phyloP scores from a whole-genome alignment of 2,888 invertebrate genomes.

The Embidobia sp. region DNA sequence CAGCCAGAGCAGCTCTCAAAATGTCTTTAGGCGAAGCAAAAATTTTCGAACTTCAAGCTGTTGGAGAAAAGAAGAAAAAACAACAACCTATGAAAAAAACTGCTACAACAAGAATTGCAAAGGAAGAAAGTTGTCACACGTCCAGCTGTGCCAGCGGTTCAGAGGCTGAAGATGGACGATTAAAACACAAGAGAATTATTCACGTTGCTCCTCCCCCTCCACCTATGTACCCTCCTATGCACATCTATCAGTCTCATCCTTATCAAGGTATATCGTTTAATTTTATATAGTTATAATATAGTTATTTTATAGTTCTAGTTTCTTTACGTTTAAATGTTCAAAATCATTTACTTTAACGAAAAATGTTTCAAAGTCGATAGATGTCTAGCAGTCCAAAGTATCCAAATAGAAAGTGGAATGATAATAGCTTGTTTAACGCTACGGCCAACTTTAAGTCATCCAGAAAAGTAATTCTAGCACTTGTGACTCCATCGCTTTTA shows the following conservation, averaged over 20 bases:
- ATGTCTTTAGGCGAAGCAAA: slow-evolving; percentile 85
- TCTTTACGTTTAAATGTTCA: too few relatives aligned
- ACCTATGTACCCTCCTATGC: slow-evolving; percentile 78
- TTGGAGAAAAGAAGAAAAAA: slow-evolving; percentile 87
- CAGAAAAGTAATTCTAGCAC: too few relatives aligned
- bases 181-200: slow-evolving; percentile 81
- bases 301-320: too few relatives aligned
- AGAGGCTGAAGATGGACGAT: slow-evolving; percentile 82
- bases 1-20: slow-evolving; percentile 91
- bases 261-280: slow-evolving; percentile 70
- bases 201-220: slow-evolving; percentile 81
- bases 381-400: too few relatives aligned
- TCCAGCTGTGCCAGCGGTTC: slow-evolving; percentile 83
- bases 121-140: slow-evolving; percentile 80
- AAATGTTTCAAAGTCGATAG: too few relatives aligned
- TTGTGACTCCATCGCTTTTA: too few relatives aligned
- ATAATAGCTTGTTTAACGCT: too few relatives aligned
- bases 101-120: slow-evolving; percentile 82
- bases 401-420: too few relatives aligned
- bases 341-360: too few relatives aligned
- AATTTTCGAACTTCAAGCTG: slow-evolving; percentile 89
- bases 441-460: too few relatives aligned
- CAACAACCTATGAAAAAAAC: slow-evolving; percentile 87
- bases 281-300: too few relatives aligned
- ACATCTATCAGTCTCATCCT: slow-evolving; percentile 71